phyloP scores from a whole-genome alignment of 64 coral and sea anemone species.

The Montipora cactus region DNA sequence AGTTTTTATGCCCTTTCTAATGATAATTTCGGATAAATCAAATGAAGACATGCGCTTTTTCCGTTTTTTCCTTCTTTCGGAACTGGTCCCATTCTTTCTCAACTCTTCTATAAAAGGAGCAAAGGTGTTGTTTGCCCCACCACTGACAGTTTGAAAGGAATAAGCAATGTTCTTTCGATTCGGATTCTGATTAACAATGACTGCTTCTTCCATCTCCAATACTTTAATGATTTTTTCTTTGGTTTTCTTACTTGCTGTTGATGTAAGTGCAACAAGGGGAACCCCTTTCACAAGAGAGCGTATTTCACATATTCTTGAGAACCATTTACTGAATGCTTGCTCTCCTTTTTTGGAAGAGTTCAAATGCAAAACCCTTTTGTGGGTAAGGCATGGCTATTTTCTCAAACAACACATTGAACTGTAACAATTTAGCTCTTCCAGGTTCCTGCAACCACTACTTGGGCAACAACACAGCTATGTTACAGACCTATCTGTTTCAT shows the following conservation, averaged over 20 bases:
- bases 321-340: constrained; percentile 14
- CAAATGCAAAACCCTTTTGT: neutral
- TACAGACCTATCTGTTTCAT: constrained; percentile 36
- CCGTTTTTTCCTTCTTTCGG: neutral
- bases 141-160: too few relatives aligned
- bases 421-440: neutral
- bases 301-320: constrained; percentile 5
- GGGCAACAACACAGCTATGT: too few relatives aligned
- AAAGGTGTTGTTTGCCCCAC: too few relatives aligned
- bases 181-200: too few relatives aligned
- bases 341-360: neutral
- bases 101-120: too few relatives aligned
- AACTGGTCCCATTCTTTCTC: neutral
- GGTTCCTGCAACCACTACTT: too few relatives aligned
- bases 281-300: constrained; percentile 12
- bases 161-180: too few relatives aligned
- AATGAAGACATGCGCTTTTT: too few relatives aligned
- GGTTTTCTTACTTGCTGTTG: neutral
- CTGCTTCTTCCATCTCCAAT: too few relatives aligned
- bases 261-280: neutral
- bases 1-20: too few relatives aligned
- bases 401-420: neutral
- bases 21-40: too few relatives aligned
- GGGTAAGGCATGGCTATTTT: neutral
- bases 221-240: neutral